Evolutionary conservation across 2,888 invertebrate species (phyloP), one percentile per base, ranked within the genome.

Genomic region (Watsonalla cultraria): DNA sequence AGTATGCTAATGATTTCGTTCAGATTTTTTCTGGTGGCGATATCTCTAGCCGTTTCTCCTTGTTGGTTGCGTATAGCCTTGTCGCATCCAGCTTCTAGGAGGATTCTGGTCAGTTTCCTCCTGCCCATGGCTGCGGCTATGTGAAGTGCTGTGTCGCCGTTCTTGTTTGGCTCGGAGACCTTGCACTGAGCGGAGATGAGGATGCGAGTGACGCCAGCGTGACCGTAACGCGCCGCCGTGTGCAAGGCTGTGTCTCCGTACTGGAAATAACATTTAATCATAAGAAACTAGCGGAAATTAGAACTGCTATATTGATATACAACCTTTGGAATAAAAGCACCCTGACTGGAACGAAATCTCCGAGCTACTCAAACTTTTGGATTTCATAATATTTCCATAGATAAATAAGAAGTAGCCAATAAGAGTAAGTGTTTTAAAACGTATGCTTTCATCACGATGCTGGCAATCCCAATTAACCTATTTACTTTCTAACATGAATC

Each of bases 201-300:
- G 70, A 99, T 98, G 53, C 98, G 92, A 0, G 98, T 96, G 58
- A 98, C 98, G 4, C 98, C 98, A 0, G 98, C 98, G 86, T 99
- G 99, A 0, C 98, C 98, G 82, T 99, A 98, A 24, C 98, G 93
- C 6, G 98, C 97, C 0, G 98, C 96, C 5, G 98, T 98, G 84
- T 99, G 98, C 34, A 99, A 91, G 0, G 98, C 94, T 0, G 98
- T 97, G 80, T 98, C 98, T 6, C 98, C 98, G 80, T 98, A 98
- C 97, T 97, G 90, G 14, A 92, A 68, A 24, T 7, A 46, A 9
- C 45, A n/a, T 51, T 5, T 48, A 54, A 6, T 46, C 7, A 42
- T 52, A 50, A 39, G 45, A 51, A 37, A 45, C n/a, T 53, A 11
- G 14, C 5, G 15, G 15, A 15, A 51, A 33, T 34, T 11, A 1